Evolutionary conservation across 2,113 vertebrate species (phyloP), one percentile per base, ranked within the genome.

Genomic region (Halichoeres trimaculatus): DNA sequence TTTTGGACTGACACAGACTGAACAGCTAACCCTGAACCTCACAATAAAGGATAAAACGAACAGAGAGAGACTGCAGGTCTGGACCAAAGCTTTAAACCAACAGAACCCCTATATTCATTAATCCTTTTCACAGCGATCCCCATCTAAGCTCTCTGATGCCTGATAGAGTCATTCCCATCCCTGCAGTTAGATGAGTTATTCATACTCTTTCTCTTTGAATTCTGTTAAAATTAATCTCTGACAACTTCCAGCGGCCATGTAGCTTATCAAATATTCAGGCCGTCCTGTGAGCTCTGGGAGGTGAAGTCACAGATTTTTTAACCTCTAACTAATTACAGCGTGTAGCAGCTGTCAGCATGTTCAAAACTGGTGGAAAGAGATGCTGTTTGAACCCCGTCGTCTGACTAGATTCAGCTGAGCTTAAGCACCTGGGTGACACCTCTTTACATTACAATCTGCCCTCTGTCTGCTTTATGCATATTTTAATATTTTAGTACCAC

Each of bases 191-290:
- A 58, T 16, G 12, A 12, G 22, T 16, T 24, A 51, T 22, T 24
- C 12, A 71, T 26, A 48, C 41, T 8, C 22, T 38, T 45, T 45
- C 23, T 61, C 6, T 74, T 54, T 35, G 19, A 67, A 14, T 17
- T 40, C 26, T 30, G 23, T 50, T 4, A 30, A 45, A 38, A 41
- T 64, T 36, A 19, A 56, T 78, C 48, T 50, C 45, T 45, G 50
- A 68, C 56, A 13, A 20, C 23, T 35, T 77, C 34, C 69, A 53
- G 38, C 19, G 47, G 47, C 10, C 24, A 64, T 36, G 40, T 45
- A 43, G 48, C 26, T 66, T 61, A 70, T 74, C 41, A 68, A 61
- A 74, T 61, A 69, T 74, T 74, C 69, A 34, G 12, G 26, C 59
- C 40, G 58, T 45, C 47, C 48, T 26, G 24, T 58, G 40, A 56